Percentiles rank a stretch among this genome's conserved stretches.
Conservation (phyloP, 2,113 vertebrate species). For the cat (Felis catus) region F.catus_Fca126_mat1.0 CM031428.1:7609501-7610000, state of each 20-base stretch:
- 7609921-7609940: background rate
- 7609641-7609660: background rate
- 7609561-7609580: background rate
- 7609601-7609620: background rate
- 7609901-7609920: background rate
- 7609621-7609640: background rate
- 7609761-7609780: background rate
- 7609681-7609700: background rate
- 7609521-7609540: background rate
- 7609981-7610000: background rate
- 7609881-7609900: background rate
- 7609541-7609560: background rate
- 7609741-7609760: background rate
- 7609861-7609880: background rate
- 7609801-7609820: background rate
- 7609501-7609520: slow-evolving; percentile 43
- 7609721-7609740: background rate
- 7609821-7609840: background rate
- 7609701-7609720: background rate
- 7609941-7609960: background rate
- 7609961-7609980: background rate
- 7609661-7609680: background rate
- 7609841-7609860: background rate
- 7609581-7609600: background rate
- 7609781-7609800: background rate